Evolutionary conservation across 2,797 vertebrate genomes (phyloP).

Genomic region (Chrysocyon brachyurus): DNA sequence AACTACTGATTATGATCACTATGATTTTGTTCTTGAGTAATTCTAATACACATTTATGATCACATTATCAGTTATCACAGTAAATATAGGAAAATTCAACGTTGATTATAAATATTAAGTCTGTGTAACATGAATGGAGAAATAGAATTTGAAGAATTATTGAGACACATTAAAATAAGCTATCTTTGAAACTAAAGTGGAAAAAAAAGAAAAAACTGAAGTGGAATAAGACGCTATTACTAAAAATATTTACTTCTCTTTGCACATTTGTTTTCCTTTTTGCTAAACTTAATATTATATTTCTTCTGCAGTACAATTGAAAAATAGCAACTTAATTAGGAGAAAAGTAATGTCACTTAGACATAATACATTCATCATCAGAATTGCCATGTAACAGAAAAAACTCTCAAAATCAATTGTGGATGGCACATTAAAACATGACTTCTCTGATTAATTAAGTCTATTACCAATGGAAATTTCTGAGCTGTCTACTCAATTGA

Average conservation of each 20-base stretch:
- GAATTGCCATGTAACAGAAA: constrained; percentile 49
- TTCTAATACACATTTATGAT: constrained; percentile 17
- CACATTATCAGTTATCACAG: background rate
- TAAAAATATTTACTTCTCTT: background rate
- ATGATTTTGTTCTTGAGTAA: background rate
- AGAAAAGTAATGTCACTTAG: constrained; percentile 49
- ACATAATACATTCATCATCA: background rate
- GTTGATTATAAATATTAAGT: background rate
- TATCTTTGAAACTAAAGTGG: background rate
- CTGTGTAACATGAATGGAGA: background rate
- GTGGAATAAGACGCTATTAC: background rate
- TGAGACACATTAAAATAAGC: background rate
- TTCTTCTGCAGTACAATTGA: background rate
- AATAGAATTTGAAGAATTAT: background rate
- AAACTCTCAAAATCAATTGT: constrained; percentile 63
- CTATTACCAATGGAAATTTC: constrained; percentile 75
- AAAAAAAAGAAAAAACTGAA: background rate
- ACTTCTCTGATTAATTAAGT: constrained; percentile 74
- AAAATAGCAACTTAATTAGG: constrained; percentile 53
- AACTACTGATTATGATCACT: background rate
- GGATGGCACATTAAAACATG: constrained; percentile 64
- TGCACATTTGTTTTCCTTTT: background rate
- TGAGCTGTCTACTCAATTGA: constrained; percentile 71
- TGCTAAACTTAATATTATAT: background rate
- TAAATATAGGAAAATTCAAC: background rate